Evolutionary conservation across 2,113 vertebrate species (phyloP).

Genomic region (Engystomops pustulosus): DNA sequence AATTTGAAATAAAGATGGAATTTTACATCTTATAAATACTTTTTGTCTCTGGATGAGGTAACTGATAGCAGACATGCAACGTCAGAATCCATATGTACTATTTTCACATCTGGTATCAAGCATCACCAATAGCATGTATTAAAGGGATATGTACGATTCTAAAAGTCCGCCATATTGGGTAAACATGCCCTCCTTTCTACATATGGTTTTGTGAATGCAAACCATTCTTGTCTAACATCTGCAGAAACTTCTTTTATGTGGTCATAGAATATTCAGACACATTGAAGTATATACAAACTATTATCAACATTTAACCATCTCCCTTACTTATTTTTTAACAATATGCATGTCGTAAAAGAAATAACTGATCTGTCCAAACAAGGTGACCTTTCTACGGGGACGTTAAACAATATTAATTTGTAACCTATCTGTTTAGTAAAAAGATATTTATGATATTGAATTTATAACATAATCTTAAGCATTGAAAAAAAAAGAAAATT

Average conservation of each 20-base stretch:
- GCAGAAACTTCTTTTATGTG: conserved; percentile 22
- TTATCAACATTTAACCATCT: conserved; percentile 9
- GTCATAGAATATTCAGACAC: background rate
- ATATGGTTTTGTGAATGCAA: conserved; percentile 17
- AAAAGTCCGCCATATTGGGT: background rate
- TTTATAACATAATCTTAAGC: background rate
- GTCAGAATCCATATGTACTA: background rate
- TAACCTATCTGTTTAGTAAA: background rate
- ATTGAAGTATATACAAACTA: background rate
- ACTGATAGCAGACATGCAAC: background rate
- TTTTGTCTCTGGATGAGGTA: background rate
- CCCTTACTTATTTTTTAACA: conserved; percentile 29
- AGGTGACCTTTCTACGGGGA: background rate
- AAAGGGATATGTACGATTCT: background rate
- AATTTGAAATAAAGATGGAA: background rate
- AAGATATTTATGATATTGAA: background rate
- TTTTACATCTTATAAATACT: background rate
- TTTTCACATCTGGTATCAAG: background rate
- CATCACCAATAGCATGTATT: background rate
- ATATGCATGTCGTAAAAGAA: background rate
- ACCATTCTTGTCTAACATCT: conserved; percentile 37
- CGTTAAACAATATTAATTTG: conserved; percentile 15
- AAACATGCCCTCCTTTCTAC: background rate
- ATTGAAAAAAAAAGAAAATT: background rate
- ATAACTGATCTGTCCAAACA: background rate